Evolutionary conservation across 2,797 vertebrate genomes (phyloP).

Genomic region (Eulemur albifrons): DNA sequence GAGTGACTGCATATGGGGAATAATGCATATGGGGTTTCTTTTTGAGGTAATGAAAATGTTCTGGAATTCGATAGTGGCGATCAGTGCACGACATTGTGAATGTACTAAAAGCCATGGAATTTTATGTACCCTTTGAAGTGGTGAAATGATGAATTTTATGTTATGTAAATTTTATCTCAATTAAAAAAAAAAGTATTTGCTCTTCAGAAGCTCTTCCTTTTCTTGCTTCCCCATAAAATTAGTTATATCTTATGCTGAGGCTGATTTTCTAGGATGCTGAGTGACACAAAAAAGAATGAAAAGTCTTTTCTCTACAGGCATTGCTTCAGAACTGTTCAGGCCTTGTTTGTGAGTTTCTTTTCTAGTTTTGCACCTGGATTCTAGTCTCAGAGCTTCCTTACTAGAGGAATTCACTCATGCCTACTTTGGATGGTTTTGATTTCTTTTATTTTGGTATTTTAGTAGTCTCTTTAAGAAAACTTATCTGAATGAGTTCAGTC

Average conservation of each 20-base stretch:
- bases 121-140: background rate
- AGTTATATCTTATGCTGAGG: background rate
- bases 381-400: background rate
- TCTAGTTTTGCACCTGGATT: background rate
- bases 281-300: background rate
- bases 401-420: background rate
- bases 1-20: background rate
- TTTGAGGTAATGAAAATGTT: background rate
- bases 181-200: background rate
- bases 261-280: background rate
- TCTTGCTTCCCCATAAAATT: background rate
- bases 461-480: background rate
- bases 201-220: background rate
- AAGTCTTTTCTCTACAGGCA: background rate
- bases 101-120: background rate
- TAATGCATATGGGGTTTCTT: background rate
- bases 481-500: background rate
- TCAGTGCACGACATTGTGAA: background rate
- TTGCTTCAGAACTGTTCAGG: background rate
- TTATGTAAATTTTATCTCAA: background rate
- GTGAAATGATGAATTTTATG: background rate
- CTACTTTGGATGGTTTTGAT: background rate
- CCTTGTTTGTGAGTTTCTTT: background rate
- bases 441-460: background rate
- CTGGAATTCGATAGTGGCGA: background rate